Evolutionary conservation across 1,140 invertebrate genomes (phyloP), one percentile per base, ranked within the genome.

Genomic region (Samia ricini): DNA sequence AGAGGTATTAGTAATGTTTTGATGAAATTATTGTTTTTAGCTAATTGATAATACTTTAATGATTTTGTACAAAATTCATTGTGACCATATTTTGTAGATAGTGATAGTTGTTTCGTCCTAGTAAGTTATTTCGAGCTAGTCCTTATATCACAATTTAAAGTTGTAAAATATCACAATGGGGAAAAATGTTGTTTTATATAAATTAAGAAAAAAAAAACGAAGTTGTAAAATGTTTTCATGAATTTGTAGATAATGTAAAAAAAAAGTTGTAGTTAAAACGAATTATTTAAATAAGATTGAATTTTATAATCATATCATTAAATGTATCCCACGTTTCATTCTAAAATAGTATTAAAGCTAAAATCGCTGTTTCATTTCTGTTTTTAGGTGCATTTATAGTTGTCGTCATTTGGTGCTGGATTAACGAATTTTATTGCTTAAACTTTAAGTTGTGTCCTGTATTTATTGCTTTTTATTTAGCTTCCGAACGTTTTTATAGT

Each of bases 261-360:
- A 77, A 83, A 52, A 21, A 15, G 80, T 78, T 75, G 67, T 83
- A 83, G 75, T 57, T 81, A 80, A 77, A 42, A 80, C 42, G 49
- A 73, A 72, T 77, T 77, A 79, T 75, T 71, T 69, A 82, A 82
- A 73, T 76, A 77, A 85, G 33, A 76, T 80, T 86, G 82, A 81
- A 85, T 88, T 89, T 89, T 89, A 79, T 88, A 85, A 89, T 83
- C 86, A 89, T 89, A 89, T 89, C 86, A 89, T 81, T 74, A 82
- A 76, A 60, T 62, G 76, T 80, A 61, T 77, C 79, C 79, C 67
- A 63, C 56, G 60, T 60, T 63, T 57, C 61, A 63, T 63, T 68
- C 51, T 15, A 56, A 63, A 57, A 20, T 57, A 19, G 36, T 57
- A 57, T 21, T 51, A 23, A 60, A 60, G 56, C 51, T 10, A 2